Evolutionary conservation across 2,888 invertebrate genomes (phyloP).

Genomic region (Tetrapedia diversipes): DNA sequence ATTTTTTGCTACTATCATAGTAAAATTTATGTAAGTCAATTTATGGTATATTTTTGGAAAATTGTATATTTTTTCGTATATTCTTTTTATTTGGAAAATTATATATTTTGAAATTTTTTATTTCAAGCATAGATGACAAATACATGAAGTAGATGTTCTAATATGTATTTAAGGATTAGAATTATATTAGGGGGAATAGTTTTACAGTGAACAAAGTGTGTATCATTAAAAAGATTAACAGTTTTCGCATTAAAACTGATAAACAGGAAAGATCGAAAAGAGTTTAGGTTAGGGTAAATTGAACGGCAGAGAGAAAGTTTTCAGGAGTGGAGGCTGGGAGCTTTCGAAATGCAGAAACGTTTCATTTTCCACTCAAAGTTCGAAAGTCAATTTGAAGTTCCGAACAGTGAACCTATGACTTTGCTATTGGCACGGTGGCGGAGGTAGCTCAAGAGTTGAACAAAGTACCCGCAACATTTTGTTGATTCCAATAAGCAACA

Average conservation of each 20-base stretch:
- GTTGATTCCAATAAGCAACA: slow-evolving; percentile 21
- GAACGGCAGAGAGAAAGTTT: slow-evolving; percentile 11
- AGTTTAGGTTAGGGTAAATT: not conserved
- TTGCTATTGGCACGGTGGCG: slow-evolving; percentile 17
- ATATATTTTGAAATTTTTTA: too few relatives aligned
- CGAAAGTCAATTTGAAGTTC: slow-evolving; percentile 53
- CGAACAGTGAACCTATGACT: slow-evolving; percentile 23
- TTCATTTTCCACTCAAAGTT: slow-evolving; percentile 53
- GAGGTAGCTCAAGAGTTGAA: slow-evolving; percentile 4
- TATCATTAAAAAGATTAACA: too few relatives aligned
- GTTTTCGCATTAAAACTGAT: not conserved
- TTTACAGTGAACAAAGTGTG: too few relatives aligned
- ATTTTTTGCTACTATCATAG: not conserved
- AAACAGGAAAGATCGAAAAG: not conserved
- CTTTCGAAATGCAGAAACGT: slow-evolving; percentile 46
- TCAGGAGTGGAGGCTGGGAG: slow-evolving; percentile 15
- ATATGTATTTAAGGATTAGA: too few relatives aligned
- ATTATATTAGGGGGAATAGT: too few relatives aligned
- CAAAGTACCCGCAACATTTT: not conserved
- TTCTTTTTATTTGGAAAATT: too few relatives aligned
- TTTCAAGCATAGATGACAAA: too few relatives aligned
- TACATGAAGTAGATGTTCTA: too few relatives aligned
- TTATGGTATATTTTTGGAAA: too few relatives aligned
- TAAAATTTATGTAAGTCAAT: not conserved
- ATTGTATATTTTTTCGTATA: too few relatives aligned